A percentile compares a stretch with the other conserved stretches of the same genome.
Evolutionary conservation across 2,888 invertebrate species (phyloP).

Genomic region (Dynastes grantii): DNA sequence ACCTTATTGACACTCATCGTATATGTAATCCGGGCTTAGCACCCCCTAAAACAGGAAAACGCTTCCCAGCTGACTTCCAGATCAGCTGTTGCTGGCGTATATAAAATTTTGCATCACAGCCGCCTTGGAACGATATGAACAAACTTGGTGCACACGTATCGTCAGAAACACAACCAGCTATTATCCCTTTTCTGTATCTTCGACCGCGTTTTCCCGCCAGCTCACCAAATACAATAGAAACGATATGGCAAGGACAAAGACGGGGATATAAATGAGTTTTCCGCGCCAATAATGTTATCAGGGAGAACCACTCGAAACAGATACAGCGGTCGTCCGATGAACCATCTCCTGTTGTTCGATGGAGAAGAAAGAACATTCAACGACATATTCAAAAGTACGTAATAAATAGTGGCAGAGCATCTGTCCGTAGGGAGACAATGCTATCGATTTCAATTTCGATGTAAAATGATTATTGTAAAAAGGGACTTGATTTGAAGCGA

Average conservation of each 20-base stretch:
- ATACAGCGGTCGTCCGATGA: slow-evolving; percentile 25
- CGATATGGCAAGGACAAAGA: slow-evolving; percentile 30
- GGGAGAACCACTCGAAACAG: slow-evolving; percentile 31
- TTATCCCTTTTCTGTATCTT: slow-evolving; percentile 39
- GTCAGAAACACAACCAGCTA: background rate
- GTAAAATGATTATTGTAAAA: background rate
- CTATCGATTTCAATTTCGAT: slow-evolving; percentile 28
- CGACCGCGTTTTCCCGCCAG: slow-evolving; percentile 31
- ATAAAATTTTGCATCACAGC: slow-evolving; percentile 12
- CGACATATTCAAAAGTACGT: slow-evolving; percentile 39
- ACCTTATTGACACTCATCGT: slow-evolving; percentile 14
- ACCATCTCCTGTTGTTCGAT: slow-evolving; percentile 19
- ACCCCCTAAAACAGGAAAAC: background rate
- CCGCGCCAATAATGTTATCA: slow-evolving; percentile 40
- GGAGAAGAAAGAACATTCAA: slow-evolving; percentile 12
- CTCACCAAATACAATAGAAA: slow-evolving; percentile 19
- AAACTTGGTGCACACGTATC: background rate
- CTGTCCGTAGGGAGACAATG: slow-evolving; percentile 7
- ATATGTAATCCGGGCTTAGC: slow-evolving; percentile 13
- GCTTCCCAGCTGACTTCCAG: slow-evolving; percentile 13
- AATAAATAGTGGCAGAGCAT: slow-evolving; percentile 6
- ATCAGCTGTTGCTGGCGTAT: slow-evolving; percentile 7
- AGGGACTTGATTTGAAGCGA: background rate
- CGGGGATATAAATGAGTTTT: slow-evolving; percentile 34
- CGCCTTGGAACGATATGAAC: slow-evolving; percentile 22